These are phyloP conservation scores for Todiramphus saurophagus DNA, from an alignment of 2,113 vertebrate species.

Conservation along the genomic window DNA sequence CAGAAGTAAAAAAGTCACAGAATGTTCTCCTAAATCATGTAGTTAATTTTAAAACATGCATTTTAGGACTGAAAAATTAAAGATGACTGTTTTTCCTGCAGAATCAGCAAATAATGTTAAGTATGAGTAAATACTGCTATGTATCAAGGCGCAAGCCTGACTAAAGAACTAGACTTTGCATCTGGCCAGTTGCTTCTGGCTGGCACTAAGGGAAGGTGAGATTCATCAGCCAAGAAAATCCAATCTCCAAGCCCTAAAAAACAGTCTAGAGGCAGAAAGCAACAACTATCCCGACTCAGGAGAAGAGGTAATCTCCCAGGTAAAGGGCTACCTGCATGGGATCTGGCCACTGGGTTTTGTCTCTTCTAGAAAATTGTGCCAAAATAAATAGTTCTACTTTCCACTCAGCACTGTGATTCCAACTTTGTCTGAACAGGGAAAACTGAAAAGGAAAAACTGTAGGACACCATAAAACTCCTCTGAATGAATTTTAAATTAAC, in stretches of 20 bases:
- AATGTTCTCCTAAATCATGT: background rate
- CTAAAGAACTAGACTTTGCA: background rate
- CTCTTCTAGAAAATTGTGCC: background rate
- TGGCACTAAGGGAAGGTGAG: background rate
- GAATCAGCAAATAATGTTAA: background rate
- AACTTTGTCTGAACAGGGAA: background rate
- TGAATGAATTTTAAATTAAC: background rate
- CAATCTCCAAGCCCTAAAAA: background rate
- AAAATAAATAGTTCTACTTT: background rate
- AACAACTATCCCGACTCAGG: rapidly evolving
- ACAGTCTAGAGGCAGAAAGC: background rate
- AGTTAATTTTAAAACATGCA: background rate
- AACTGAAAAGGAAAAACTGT: background rate
- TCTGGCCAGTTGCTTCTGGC: background rate
- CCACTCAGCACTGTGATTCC: background rate
- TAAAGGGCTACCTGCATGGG: background rate
- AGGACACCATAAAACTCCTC: background rate
- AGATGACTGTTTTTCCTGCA: background rate
- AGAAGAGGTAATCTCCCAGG: background rate
- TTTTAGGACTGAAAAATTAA: background rate
- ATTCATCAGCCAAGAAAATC: background rate
- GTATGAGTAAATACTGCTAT: background rate
- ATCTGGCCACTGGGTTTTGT: background rate
- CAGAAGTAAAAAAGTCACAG: background rate
- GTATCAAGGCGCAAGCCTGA: background rate